Evolutionary conservation across 2,113 vertebrate species (phyloP), one percentile per base, ranked within the genome.

Genomic region (Catharus bicknelli): DNA sequence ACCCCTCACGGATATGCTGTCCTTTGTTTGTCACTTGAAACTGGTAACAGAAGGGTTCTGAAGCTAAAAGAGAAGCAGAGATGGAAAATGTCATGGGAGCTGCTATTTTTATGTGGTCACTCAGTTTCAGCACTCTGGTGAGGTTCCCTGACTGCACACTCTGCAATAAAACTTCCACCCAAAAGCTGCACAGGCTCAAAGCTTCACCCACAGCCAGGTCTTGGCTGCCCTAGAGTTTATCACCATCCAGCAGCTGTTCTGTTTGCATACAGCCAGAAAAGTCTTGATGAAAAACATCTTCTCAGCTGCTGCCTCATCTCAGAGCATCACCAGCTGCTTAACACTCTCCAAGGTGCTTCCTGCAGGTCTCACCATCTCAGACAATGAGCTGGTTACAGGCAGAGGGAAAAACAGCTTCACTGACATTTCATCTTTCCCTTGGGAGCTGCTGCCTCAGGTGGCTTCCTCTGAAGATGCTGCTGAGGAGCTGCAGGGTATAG

Each of bases 1-100:
- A 98, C 16, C 99, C 89, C 72, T 96, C 97, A 63, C 98, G 98
- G n/a, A 84, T 84, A 5, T 97, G 96, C 7, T 96, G 96, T 7
- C 99, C 98, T 32, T 81, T 96, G 91, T 99, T 99, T 5, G 95
- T 98, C 54, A 98, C 80, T 66, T 88, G 98, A 84, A 99, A 98
- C 82, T 10, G 84, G 88, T 98, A 99, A 86, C 85, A 95, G 83
- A 91, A 98, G 23, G 96, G 81, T 32, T 32, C 83, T 88, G 58
- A 97, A 94, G 83, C 98, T 99, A 34, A 47, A 81, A 92, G 89
- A 79, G 47, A 74, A 76, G 69, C 13, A 84, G n/a, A 90, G 40
- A 78, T 8, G 8, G 75, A 68, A 90, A 73, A 29, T 11, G 6
- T 16, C 25, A 38, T 0, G 7, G 61, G n/a, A 85, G 40, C 45